Conservation (phyloP, 2,113 vertebrate genomes). For the Amphilophus citrinellus region DNA sequence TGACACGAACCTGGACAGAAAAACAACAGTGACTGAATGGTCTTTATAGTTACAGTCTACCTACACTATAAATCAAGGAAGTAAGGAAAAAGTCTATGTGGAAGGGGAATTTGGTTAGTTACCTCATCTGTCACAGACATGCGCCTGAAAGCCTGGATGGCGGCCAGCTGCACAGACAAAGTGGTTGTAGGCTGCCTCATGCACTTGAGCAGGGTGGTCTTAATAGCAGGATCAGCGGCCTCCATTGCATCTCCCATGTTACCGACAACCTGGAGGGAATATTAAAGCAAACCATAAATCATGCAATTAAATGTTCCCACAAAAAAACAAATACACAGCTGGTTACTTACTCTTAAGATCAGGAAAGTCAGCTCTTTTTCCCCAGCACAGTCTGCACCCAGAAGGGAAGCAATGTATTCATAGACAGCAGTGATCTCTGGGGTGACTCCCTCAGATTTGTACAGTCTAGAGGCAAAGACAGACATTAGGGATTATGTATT, state of each 20-base stretch:
- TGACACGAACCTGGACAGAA: conserved; percentile 76
- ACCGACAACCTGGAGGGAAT: conserved; percentile 84
- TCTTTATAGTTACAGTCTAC: background rate
- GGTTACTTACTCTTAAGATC: conserved; percentile 85
- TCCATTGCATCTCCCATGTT: conserved; percentile 90
- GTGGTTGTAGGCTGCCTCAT: conserved; percentile 83
- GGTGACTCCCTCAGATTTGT: conserved; percentile 71
- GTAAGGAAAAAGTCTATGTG: background rate
- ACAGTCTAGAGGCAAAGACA: conserved; percentile 78
- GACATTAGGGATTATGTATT: background rate
- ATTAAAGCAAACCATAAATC: conserved; percentile 1
- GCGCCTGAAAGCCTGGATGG: conserved; percentile 91
- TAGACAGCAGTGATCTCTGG: conserved; percentile 84
- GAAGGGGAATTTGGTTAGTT: conserved; percentile 29
- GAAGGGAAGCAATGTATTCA: conserved; percentile 84
- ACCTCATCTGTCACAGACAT: conserved; percentile 89
- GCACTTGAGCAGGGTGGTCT: conserved; percentile 83
- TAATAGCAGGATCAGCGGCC: conserved; percentile 79
- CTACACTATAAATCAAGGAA: background rate
- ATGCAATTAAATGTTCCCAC: background rate
- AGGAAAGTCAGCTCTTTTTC: conserved; percentile 88
- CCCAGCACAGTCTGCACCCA: conserved; percentile 85
- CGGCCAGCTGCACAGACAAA: conserved; percentile 88
- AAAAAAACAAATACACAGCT: background rate
- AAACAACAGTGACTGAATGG: background rate